These are phyloP conservation scores for Drosophila planitibia DNA, from an alignment of 2,888 invertebrate genomes.

Conservation along the genomic window DNA sequence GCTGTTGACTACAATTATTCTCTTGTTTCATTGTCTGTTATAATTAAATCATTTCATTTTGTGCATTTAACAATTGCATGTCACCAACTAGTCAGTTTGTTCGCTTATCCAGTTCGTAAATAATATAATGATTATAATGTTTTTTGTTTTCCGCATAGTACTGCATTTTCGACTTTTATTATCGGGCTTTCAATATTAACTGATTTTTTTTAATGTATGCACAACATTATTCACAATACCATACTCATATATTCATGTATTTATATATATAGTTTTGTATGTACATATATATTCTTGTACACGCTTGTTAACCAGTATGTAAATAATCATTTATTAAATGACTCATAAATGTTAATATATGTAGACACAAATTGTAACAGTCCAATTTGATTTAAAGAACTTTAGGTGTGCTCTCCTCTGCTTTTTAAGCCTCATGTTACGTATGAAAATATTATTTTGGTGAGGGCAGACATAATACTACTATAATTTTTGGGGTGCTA, in stretches of 20 bases:
- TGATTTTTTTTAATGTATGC: slow-evolving; percentile 52
- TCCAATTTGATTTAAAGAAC: slow-evolving; percentile 7
- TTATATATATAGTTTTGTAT: slow-evolving; percentile 5
- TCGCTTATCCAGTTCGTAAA: slow-evolving; percentile 29
- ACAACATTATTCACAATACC: slow-evolving; percentile 2
- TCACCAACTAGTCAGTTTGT: slow-evolving; percentile 40
- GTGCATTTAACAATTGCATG: slow-evolving; percentile 72
- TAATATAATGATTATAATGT: slow-evolving; percentile 50
- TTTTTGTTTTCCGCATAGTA: slow-evolving; percentile 37
- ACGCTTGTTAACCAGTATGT: slow-evolving; percentile 33
- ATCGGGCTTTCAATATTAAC: slow-evolving; percentile 70
- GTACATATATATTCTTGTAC: not conserved
- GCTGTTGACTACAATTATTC: slow-evolving; percentile 69
- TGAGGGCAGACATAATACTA: slow-evolving; percentile 7
- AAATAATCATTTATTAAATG: slow-evolving; percentile 73
- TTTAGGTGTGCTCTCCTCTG: not conserved
- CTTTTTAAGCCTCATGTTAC: not conserved
- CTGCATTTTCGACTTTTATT: slow-evolving; percentile 65
- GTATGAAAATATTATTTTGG: not conserved
- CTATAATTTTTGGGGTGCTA: slow-evolving; percentile 11
- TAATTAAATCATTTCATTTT: slow-evolving; percentile 81
- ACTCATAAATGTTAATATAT: slow-evolving; percentile 77
- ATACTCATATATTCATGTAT: slow-evolving; percentile 2
- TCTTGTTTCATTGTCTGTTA: slow-evolving; percentile 76
- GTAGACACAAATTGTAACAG: slow-evolving; percentile 20